phyloP scores from a whole-genome alignment of 2,113 vertebrate genomes.

The Porphyrio hochstetteri region DNA sequence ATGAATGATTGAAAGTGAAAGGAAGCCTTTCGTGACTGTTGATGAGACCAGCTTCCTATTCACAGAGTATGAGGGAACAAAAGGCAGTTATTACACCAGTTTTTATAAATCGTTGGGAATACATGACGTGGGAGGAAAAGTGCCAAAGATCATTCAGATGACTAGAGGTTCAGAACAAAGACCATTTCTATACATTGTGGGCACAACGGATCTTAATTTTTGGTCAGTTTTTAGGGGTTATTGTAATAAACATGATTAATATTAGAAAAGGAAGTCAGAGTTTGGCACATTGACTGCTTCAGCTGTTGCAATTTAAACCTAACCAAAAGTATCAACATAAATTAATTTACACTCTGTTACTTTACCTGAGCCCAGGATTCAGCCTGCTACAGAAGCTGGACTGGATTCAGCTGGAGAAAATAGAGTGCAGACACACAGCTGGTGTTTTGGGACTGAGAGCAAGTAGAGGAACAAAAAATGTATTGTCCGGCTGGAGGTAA shows the following conservation, averaged over 20 bases:
- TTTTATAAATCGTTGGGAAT: background rate
- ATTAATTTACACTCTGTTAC: background rate
- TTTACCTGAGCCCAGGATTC: background rate
- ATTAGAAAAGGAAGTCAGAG: background rate
- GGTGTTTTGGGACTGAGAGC: background rate
- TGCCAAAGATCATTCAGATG: background rate
- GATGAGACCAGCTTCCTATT: background rate
- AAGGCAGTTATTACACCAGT: background rate
- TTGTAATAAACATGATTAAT: background rate
- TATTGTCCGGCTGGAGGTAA: background rate
- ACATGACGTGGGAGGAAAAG: background rate
- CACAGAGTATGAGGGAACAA: background rate
- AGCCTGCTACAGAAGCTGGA: background rate
- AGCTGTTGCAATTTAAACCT: background rate
- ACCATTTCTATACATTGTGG: background rate
- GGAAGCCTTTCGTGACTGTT: background rate
- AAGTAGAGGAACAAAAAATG: background rate
- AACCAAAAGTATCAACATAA: background rate
- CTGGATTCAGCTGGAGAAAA: background rate
- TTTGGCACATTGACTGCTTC: background rate
- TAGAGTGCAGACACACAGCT: background rate
- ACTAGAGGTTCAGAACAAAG: background rate
- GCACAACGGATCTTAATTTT: background rate
- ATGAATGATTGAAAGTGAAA: slow-evolving; percentile 20
- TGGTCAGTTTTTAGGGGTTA: background rate